Evolutionary conservation across 2,797 vertebrate species (phyloP), one percentile per base, ranked within the genome.

Genomic region (Glyptemys insculpta): DNA sequence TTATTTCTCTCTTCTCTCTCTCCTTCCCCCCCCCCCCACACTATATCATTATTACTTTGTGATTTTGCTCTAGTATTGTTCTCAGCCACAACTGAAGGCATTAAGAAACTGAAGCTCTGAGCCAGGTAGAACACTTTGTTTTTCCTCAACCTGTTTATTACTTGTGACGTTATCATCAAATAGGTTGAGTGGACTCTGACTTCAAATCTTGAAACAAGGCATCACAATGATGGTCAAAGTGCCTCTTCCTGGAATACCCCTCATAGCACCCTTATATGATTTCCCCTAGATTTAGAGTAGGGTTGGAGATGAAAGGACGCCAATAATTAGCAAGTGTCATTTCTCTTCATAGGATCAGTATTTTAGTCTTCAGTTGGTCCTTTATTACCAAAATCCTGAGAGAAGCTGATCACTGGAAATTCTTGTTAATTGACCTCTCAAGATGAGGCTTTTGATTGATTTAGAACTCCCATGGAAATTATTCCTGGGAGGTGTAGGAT

Each of bases 11-110:
- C 83, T 41, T 88, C 81, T 7, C 12, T 12, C 11, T 5, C 25
- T 25, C 25, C 10, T 57, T 31, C 14, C 31, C 31, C 68, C n/a
- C 79, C n/a, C 74, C 27, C 85, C 19, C 12, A 31, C 74, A 49
- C 53, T 5, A 3, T 49, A 2, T 59, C 87, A 15, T 12, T 72
- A 53, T 72, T 11, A 2, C 34, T 23, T 12, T 12, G 41, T 6
- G 72, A n/a, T 74, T 86, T 78, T 84, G 27, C 7, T 86, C 56
- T 89, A n/a, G 9, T 78, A 29, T 41, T 59, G 7, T 29, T 92
- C 21, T 52, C 72, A 19, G 25, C 54, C 52, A 11, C 86, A 52
- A 94, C 82, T 81, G 86, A 41, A 85, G n/a, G 49, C 54, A 62
- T 87, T 25, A 87, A 79, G 49, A 53, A 15, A 27, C 1, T 8